Conservation (phyloP, 2,113 vertebrate genomes). For the Maccullochella peelii region DNA sequence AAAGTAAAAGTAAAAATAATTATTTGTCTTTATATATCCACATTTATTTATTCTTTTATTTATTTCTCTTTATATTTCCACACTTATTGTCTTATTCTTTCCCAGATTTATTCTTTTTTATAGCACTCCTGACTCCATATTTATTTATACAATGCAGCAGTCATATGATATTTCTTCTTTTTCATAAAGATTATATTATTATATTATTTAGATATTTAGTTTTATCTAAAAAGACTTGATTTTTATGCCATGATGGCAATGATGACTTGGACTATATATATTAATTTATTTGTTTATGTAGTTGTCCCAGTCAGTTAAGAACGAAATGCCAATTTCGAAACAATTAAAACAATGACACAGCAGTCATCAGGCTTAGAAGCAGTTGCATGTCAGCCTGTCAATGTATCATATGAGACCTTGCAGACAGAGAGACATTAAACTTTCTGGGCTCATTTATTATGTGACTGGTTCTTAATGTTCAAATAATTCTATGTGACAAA, state of each 20-base stretch:
- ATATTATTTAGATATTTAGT: too few species aligned
- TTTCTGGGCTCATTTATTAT: constrained; percentile 7
- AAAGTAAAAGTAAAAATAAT: too few species aligned
- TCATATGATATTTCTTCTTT: neutral
- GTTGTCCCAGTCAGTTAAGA: neutral
- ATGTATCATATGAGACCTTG: neutral
- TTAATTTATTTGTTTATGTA: neutral
- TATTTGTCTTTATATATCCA: too few species aligned
- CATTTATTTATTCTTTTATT: too few species aligned
- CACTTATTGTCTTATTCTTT: too few species aligned
- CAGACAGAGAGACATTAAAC: neutral
- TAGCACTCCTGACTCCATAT: too few species aligned
- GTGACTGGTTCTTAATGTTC: neutral
- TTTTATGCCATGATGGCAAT: neutral
- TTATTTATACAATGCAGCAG: neutral
- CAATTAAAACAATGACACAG: neutral
- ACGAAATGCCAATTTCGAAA: neutral
- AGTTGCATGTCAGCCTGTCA: neutral
- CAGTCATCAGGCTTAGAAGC: neutral
- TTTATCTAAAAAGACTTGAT: neutral
- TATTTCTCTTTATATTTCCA: too few species aligned
- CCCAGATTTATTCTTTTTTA: too few species aligned
- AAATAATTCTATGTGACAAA: constrained; percentile 10
- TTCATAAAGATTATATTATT: neutral
- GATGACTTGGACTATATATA: neutral